Evolutionary conservation across 2,797 vertebrate genomes (phyloP), one percentile per base, ranked within the genome.

Genomic region (Bucorvus abyssinicus): DNA sequence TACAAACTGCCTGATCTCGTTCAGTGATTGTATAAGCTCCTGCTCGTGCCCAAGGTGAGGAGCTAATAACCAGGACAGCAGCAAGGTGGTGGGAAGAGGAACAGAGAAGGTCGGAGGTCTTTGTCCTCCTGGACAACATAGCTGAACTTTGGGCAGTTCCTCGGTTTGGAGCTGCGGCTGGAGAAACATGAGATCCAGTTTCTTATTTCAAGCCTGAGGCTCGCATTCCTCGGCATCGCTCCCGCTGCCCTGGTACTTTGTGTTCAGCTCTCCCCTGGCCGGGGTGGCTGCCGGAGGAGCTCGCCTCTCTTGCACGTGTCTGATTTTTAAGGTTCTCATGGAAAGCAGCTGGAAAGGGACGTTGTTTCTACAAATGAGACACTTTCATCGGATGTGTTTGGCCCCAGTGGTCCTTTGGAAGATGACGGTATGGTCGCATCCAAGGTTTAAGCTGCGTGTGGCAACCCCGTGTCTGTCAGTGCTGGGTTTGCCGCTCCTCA

Each of bases 181-280:
- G 67, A 80, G 86, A 87, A 82, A 89, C 5, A 2, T 7, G 67
- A 92, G 92, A 44, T 22, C 18, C 50, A 56, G 75, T 73, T 65
- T 94, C 81, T 44, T 45, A 14, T 94, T 88, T 84, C 6, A 0
- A 83, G 68, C 36, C 10, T 0, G 10, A 29, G 60, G 71, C 59
- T 94, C 67, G 2, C 4, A 0, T 87, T 89, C 20, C 63, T 34
- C 24, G 8, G 45, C 65, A 38, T 22, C 1, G 0, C 34, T 71
- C 36, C 36, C 0, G 0, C 5, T n/a, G 69, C 53, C 69, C 49
- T 30, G 73, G 10, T 11, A 5, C 83, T 68, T 71, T 0, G 0
- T 17, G 15, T 12, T 32, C 32, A 12, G 38, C 15, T 70, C 47
- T 71, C 3, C 14, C 29, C 13, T 9, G 2, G 14, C n/a, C 0